Evolutionary conservation across 2,797 vertebrate species (phyloP).

Genomic region (Clarias laeviceps): DNA sequence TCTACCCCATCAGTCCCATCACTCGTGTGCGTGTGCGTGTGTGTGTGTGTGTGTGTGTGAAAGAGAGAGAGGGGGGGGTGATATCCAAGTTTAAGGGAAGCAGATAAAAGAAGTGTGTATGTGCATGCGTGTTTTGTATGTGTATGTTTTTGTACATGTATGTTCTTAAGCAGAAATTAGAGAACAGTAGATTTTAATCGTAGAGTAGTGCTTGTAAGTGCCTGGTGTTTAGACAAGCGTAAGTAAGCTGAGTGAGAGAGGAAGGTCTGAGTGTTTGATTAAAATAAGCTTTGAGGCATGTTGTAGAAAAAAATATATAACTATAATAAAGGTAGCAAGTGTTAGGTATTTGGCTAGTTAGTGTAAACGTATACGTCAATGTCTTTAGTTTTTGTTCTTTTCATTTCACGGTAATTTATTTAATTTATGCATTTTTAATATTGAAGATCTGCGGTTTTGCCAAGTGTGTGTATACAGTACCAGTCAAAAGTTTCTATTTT

Average conservation of each 20-base stretch:
- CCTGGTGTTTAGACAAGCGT: not conserved
- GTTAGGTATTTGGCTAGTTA: not conserved
- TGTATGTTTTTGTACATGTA: slow-evolving; percentile 47
- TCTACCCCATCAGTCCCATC: slow-evolving; percentile 61
- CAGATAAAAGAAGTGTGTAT: slow-evolving; percentile 11
- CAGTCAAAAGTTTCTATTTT: no score
- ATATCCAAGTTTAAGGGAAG: not conserved
- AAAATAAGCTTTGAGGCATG: not conserved
- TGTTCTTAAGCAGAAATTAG: slow-evolving; percentile 29
- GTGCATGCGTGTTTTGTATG: slow-evolving; percentile 17
- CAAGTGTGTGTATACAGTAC: no score
- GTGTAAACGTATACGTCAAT: not conserved
- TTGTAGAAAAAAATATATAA: not conserved
- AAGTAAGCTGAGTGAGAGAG: not conserved
- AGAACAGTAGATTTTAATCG: not conserved
- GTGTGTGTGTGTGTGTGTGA: slow-evolving; percentile 22
- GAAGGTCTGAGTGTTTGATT: not conserved
- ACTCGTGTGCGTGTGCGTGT: slow-evolving; percentile 29
- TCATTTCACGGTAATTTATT: not conserved
- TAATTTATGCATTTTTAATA: not conserved
- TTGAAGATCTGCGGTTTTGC: not conserved
- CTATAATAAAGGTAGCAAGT: not conserved
- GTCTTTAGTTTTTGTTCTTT: not conserved
- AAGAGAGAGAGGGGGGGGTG: no score
- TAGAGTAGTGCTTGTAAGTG: not conserved